Evolutionary conservation across 2,113 vertebrate species (phyloP).

Genomic region (Grallaria varia): DNA sequence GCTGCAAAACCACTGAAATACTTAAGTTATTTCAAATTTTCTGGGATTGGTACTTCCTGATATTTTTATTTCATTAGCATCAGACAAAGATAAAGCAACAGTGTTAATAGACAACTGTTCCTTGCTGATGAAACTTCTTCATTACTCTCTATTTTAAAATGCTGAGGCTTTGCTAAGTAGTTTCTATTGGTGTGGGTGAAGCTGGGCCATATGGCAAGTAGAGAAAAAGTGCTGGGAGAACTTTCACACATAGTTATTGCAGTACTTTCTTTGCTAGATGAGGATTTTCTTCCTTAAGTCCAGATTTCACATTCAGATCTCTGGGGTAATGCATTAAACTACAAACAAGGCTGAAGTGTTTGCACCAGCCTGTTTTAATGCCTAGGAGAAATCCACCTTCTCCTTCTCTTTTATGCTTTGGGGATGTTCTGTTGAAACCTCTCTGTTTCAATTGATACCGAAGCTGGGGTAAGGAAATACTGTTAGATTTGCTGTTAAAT

Average conservation of each 20-base stretch:
- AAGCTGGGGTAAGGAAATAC: neutral
- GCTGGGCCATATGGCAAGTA: constrained; percentile 73
- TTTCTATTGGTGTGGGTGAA: constrained; percentile 52
- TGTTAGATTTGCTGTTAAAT: neutral
- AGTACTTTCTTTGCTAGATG: constrained; percentile 68
- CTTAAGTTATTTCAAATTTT: neutral
- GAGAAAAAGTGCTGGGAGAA: constrained; percentile 64
- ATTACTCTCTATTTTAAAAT: neutral
- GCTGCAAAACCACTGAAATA: neutral
- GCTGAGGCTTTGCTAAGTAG: constrained; percentile 28
- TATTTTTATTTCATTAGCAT: neutral
- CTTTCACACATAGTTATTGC: constrained; percentile 68
- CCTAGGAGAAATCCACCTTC: constrained; percentile 63
- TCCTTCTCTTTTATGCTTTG: constrained; percentile 26
- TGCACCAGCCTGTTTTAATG: constrained; percentile 46
- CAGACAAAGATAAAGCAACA: neutral
- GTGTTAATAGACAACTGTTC: neutral
- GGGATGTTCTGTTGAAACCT: neutral
- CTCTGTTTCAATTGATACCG: neutral
- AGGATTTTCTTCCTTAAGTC: constrained; percentile 55
- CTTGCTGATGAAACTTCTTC: neutral
- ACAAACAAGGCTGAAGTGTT: constrained; percentile 52
- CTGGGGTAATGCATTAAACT: constrained; percentile 66
- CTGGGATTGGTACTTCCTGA: neutral
- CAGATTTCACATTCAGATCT: constrained; percentile 73